Percentiles rank a stretch among this genome's conserved stretches.
Conservation (phyloP, 2,113 vertebrate genomes). For the Ailurus styani region DNA sequence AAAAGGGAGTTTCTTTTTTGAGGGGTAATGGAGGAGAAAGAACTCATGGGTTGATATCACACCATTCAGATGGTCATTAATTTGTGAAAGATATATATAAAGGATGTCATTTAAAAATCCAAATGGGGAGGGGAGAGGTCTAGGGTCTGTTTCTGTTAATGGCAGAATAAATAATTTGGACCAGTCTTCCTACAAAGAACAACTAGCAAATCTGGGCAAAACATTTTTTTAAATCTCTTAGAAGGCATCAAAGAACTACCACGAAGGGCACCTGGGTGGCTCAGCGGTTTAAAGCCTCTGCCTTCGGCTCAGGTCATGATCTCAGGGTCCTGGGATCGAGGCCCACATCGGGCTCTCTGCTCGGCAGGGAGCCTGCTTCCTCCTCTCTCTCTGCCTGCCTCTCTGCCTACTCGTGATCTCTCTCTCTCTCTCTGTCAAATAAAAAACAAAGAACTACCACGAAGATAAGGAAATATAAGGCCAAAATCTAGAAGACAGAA, state of each 20-base stretch:
- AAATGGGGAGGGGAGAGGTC: background rate
- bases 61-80: background rate
- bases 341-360: too few species aligned
- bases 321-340: too few species aligned
- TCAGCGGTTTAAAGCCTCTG: too few species aligned
- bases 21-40: background rate
- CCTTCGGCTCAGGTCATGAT: too few species aligned
- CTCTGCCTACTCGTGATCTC: too few species aligned
- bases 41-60: background rate
- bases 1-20: background rate
- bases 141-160: background rate
- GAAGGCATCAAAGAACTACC: background rate
- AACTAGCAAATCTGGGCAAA: background rate
- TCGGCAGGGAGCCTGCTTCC: too few species aligned
- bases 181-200: background rate
- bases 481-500: background rate
- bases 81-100: background rate
- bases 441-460: background rate
- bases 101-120: background rate
- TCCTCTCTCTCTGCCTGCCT: too few species aligned
- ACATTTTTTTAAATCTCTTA: background rate
- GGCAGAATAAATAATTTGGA: background rate
- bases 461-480: background rate
- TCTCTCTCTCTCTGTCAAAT: too few species aligned
- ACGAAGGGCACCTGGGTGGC: too few species aligned